Evolutionary conservation across 2,888 invertebrate species (phyloP), one percentile per base, ranked within the genome.

Genomic region (Ischnus inquisitorius): DNA sequence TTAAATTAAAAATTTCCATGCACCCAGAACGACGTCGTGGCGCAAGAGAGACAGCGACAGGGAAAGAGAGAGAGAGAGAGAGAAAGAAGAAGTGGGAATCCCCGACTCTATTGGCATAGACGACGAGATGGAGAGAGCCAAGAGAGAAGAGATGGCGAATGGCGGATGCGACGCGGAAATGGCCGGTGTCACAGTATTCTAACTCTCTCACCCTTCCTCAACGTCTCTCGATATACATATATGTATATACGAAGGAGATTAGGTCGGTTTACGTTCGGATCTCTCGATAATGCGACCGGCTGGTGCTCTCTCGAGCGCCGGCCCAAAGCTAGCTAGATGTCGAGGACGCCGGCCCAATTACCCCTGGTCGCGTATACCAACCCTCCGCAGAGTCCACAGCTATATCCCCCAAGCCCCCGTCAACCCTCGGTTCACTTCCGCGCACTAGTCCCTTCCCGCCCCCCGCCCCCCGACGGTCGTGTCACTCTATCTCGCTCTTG

Each of bases 1-100:
- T 89, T 89, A 88, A 89, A 89, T 88, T 88, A 89, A 89, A 89
- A 89, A 88, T 88, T 88, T 88, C 86, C 87, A 87, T 86, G 87
- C 87, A 46, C 79, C 34, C 69, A 62, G 80, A 79, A 68, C 74
- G 78, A 71, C 60, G 69, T 77, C 65, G 69, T 75, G 79, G 64
- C 76, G 72, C 54, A 57, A 57, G 46, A 43, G 48, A 57, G 74
- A 67, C 28, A n/a, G 25, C 3, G 60, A n/a, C n/a, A n/a, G n/a
- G n/a, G n/a, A n/a, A n/a, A n/a, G n/a, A n/a, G n/a, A n/a, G n/a
- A n/a, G n/a, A n/a, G n/a, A n/a, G n/a, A n/a, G n/a, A n/a, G n/a
- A n/a, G n/a, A n/a, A n/a, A n/a, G 69, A 43, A 46, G n/a, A n/a
- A 22, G 60, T 5, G 12, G 74, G 41, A 25, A 39, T 3, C 34